A percentile compares a stretch with the other conserved stretches of the same genome.
Evolutionary conservation across 2,888 invertebrate genomes (phyloP).

Genomic region (Ptycholaimellus sp.): DNA sequence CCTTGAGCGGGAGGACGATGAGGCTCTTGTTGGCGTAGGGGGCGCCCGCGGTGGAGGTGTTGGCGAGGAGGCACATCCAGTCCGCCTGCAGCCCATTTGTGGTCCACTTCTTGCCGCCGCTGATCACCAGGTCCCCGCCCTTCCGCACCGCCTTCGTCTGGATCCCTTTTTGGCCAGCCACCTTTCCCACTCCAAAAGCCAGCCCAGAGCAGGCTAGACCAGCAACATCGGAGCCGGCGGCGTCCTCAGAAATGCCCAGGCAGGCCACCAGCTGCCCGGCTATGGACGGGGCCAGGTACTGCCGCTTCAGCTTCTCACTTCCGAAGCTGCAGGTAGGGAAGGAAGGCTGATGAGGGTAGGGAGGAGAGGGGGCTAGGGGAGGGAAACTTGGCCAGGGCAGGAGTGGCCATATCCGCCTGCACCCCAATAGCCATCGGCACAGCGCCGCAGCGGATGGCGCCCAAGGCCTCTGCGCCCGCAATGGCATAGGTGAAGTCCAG

Average conservation of each 20-base stretch:
- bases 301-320: constrained; percentile 30
- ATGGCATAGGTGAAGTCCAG: constrained; percentile 34
- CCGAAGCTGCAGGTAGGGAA: constrained; percentile 22
- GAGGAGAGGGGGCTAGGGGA: neutral
- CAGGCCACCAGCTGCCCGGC: constrained; percentile 33
- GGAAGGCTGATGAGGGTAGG: neutral
- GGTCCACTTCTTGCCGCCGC: constrained; percentile 38
- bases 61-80: constrained; percentile 37
- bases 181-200: neutral
- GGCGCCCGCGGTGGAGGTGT: constrained; percentile 29
- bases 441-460: constrained; percentile 32
- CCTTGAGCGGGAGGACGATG: constrained; percentile 31
- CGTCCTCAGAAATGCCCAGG: constrained; percentile 34
- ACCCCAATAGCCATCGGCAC: constrained; percentile 34
- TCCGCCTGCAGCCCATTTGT: constrained; percentile 36
- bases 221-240: constrained; percentile 35
- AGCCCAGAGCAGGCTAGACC: constrained; percentile 16
- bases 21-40: constrained; percentile 35
- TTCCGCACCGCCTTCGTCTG: constrained; percentile 31
- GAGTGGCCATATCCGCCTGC: constrained; percentile 35
- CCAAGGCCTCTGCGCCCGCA: constrained; percentile 34
- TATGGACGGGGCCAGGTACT: constrained; percentile 32
- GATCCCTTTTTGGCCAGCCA: constrained; percentile 26
- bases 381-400: constrained; percentile 30
- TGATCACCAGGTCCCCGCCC: constrained; percentile 33